Evolutionary conservation across 2,888 invertebrate species (phyloP).

Genomic region (Cheilosia vulpina): DNA sequence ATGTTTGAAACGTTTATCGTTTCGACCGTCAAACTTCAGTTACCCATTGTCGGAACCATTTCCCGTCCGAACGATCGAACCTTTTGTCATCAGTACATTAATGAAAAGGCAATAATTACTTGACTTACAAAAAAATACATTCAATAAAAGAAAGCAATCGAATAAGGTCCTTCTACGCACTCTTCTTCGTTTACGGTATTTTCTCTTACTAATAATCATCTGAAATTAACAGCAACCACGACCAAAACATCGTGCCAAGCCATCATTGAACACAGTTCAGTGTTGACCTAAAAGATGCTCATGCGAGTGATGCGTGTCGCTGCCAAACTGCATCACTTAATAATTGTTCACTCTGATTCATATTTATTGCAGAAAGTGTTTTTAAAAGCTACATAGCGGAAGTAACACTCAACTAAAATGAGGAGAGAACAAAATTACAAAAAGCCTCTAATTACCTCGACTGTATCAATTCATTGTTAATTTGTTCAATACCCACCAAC

Average conservation of each 20-base stretch:
- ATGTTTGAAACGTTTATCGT: too few relatives aligned
- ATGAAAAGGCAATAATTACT: too few relatives aligned
- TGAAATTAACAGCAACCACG: too few relatives aligned
- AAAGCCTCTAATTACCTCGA: constrained; percentile 29
- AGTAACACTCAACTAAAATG: constrained; percentile 36
- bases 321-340: constrained; percentile 25
- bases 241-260: not conserved
- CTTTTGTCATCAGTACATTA: too few relatives aligned
- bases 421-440: constrained; percentile 11
- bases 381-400: constrained; percentile 33
- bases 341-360: constrained; percentile 31
- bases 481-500: not conserved
- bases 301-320: constrained; percentile 36
- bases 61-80: too few relatives aligned
- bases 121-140: too few relatives aligned
- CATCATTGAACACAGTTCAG: constrained; percentile 1
- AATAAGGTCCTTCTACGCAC: too few relatives aligned
- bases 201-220: too few relatives aligned
- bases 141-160: too few relatives aligned
- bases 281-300: constrained; percentile 41
- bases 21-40: too few relatives aligned
- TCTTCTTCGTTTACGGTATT: too few relatives aligned
- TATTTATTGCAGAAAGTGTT: constrained; percentile 29
- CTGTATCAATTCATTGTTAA: constrained; percentile 10
- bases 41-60: too few relatives aligned